Evolutionary conservation across 2,797 vertebrate genomes (phyloP).

Genomic region (Cyprinodon diabolis): DNA sequence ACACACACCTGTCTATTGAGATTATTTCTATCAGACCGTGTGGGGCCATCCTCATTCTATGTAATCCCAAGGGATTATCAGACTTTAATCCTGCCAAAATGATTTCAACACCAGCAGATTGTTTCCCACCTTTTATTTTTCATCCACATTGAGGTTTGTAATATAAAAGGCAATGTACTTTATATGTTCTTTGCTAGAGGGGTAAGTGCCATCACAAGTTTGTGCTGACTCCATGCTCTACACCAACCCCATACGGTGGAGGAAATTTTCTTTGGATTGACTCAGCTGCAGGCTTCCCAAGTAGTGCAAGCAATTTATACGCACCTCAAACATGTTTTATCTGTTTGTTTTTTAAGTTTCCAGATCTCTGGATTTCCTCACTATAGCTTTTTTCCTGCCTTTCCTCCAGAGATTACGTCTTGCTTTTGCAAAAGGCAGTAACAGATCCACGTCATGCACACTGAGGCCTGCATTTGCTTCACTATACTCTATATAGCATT

Average conservation of each 20-base stretch:
- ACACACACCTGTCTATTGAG: too few relatives aligned
- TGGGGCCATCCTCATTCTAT: background rate
- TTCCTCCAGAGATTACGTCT: constrained; percentile 2
- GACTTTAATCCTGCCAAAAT: background rate
- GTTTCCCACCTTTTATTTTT: background rate
- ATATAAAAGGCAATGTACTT: background rate
- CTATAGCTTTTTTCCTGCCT: background rate
- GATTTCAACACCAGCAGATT: background rate
- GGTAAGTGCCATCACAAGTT: background rate
- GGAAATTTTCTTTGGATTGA: background rate
- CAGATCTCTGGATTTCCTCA: constrained; percentile 4
- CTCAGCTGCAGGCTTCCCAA: background rate
- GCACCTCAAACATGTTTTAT: background rate
- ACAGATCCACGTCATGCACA: constrained; percentile 10
- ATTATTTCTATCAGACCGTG: too few relatives aligned
- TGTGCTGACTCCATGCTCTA: background rate
- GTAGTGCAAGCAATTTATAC: background rate
- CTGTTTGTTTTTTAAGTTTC: background rate
- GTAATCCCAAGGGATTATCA: background rate
- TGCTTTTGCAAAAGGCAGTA: background rate
- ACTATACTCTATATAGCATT: constrained; percentile 12
- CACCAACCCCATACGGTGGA: background rate
- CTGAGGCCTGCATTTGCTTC: constrained; percentile 10
- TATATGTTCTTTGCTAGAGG: background rate
- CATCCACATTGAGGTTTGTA: background rate